Percentiles rank a stretch among this genome's conserved stretches.
Conservation (phyloP, 2,113 vertebrate species). For the Lampris incognitus region DNA sequence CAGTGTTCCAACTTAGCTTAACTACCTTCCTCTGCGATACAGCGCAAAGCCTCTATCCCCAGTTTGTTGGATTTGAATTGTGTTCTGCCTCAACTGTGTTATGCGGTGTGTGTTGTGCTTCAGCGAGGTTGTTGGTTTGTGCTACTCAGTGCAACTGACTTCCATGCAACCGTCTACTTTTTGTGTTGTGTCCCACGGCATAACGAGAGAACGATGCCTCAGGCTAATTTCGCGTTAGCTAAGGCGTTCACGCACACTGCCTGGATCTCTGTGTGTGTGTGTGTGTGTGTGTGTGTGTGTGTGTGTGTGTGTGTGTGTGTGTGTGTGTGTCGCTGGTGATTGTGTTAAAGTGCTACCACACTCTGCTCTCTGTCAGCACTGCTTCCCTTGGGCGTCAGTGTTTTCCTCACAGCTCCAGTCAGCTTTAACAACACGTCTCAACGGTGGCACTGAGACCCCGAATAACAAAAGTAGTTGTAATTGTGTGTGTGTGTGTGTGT, state of each 20-base stretch:
- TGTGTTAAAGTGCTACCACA: constrained; percentile 71
- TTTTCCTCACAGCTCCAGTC: constrained; percentile 71
- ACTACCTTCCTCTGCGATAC: background rate
- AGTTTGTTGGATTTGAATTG: constrained; percentile 35
- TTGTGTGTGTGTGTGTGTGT: constrained; percentile 60
- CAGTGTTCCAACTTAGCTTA: background rate
- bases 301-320: constrained; percentile 17
- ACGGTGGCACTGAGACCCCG: constrained; percentile 45
- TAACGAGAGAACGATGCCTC: constrained; percentile 36
- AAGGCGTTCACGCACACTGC: background rate
- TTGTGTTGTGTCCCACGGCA: constrained; percentile 55
- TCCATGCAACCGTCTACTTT: constrained; percentile 42
- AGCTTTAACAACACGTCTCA: constrained; percentile 63
- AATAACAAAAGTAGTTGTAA: constrained; percentile 65
- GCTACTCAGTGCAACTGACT: constrained; percentile 63
- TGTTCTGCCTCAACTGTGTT: constrained; percentile 39
- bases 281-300: background rate
- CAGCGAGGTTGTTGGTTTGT: constrained; percentile 52
- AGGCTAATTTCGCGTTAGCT: constrained; percentile 51
- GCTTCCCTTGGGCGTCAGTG: constrained; percentile 70
- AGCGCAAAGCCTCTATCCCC: constrained; percentile 18
- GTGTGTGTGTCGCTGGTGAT: constrained; percentile 38
- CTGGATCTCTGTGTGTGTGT: background rate
- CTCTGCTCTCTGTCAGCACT: constrained; percentile 67
- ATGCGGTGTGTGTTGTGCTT: background rate